Evolutionary conservation across 2,113 vertebrate species (phyloP).

Genomic region (Galbula dea): DNA sequence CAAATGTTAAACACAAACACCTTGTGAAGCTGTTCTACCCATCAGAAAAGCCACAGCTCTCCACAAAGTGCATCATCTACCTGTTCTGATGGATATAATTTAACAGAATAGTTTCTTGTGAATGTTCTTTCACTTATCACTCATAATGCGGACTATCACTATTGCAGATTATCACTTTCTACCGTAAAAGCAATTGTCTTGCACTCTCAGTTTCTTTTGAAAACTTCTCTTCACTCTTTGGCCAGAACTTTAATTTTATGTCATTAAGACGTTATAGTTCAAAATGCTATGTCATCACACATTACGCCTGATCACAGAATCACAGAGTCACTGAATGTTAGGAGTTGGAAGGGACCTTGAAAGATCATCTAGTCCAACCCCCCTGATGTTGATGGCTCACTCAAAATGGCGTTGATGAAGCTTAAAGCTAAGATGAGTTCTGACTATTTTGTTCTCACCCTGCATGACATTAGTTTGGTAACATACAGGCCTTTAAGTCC

Average conservation of each 20-base stretch:
- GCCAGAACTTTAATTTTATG: conserved; percentile 62
- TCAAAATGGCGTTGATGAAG: conserved; percentile 17
- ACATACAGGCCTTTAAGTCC: neutral
- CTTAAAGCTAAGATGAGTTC: conserved; percentile 18
- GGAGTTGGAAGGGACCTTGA: no score
- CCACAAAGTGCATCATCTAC: neutral
- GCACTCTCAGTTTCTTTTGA: conserved; percentile 27
- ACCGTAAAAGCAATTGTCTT: conserved; percentile 24
- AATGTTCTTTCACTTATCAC: neutral
- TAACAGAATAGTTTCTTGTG: neutral
- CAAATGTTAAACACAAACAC: neutral
- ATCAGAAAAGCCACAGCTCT: neutral
- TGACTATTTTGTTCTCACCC: neutral
- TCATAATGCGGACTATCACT: neutral
- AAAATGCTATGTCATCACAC: conserved; percentile 52
- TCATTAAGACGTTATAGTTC: conserved; percentile 64
- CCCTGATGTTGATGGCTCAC: neutral
- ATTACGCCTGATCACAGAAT: no score
- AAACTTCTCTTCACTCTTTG: conserved; percentile 55
- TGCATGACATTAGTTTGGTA: neutral
- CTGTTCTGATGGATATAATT: neutral
- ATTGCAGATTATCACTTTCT: no score
- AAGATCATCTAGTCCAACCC: no score
- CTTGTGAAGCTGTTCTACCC: neutral
- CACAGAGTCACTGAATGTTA: no score